A percentile compares a stretch with the other conserved stretches of the same genome.
Evolutionary conservation across 2,113 vertebrate genomes (phyloP).

Genomic region (Saccopteryx bilineata): DNA sequence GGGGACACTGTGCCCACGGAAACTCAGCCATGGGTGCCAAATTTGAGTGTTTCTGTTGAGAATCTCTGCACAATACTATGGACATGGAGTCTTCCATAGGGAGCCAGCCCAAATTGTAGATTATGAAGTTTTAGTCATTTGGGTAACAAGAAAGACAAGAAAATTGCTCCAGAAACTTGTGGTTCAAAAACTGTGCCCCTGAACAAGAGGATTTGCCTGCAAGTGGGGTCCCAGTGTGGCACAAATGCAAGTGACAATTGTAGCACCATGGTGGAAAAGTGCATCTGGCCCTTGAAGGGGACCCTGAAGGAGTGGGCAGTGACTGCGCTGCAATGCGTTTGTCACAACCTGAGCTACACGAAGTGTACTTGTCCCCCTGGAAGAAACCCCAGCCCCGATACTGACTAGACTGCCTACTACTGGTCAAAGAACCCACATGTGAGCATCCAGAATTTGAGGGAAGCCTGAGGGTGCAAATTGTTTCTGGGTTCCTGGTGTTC

Average conservation of each 20-base stretch:
- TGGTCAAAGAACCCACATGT: conserved; percentile 61
- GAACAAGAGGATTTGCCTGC: conserved; percentile 81
- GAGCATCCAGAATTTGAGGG: background rate
- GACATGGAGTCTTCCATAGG: conserved; percentile 79
- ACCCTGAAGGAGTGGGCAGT: conserved; percentile 61
- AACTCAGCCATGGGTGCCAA: conserved; percentile 72
- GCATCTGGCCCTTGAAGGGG: conserved; percentile 76
- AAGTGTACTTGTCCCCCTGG: conserved; percentile 82
- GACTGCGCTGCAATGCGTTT: conserved; percentile 77
- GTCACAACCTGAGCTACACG: conserved; percentile 74
- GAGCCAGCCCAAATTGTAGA: conserved; percentile 72
- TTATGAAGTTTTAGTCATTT: conserved; percentile 77
- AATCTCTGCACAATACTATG: conserved; percentile 78
- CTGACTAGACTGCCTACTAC: conserved; percentile 76
- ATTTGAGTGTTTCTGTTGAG: conserved; percentile 79
- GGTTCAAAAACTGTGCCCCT: conserved; percentile 75
- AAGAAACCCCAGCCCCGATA: background rate
- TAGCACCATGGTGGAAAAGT: conserved; percentile 76
- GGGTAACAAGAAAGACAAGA: conserved; percentile 74
- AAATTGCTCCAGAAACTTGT: conserved; percentile 75
- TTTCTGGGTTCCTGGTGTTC: background rate
- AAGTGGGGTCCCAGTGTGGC: conserved; percentile 79
- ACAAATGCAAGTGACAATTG: conserved; percentile 77
- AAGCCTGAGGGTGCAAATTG: background rate
- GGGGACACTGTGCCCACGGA: conserved; percentile 17